phyloP scores from a whole-genome alignment of 2,888 invertebrate species.

The Dysmachus trigonus region DNA sequence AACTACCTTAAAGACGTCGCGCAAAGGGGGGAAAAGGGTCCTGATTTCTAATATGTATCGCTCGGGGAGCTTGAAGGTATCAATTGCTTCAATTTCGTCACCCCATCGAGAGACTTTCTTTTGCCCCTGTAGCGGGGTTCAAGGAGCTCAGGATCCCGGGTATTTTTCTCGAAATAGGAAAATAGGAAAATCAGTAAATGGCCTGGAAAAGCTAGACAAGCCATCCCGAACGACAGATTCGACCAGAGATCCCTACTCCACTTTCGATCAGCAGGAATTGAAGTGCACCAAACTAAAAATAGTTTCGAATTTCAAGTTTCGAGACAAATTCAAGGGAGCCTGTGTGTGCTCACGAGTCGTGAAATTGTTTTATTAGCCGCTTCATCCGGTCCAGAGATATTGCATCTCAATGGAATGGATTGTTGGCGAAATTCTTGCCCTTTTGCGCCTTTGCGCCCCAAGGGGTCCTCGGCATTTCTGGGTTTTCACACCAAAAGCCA shows the following conservation, averaged over 20 bases:
- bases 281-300: constrained; percentile 20
- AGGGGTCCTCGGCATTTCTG: background rate
- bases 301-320: constrained; percentile 12
- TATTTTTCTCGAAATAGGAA: constrained; percentile 18
- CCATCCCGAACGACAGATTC: background rate
- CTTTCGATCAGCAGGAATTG: constrained; percentile 2
- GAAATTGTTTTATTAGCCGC: constrained; percentile 34
- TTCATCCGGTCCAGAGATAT: constrained; percentile 2
- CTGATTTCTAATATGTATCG: constrained; percentile 7
- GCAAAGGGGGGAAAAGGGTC: background rate
- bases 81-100: constrained; percentile 19
- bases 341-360: constrained; percentile 18
- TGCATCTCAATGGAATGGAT: background rate
- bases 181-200: constrained; percentile 38
- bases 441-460: background rate
- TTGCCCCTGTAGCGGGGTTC: background rate
- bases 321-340: background rate
- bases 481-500: background rate
- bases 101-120: background rate
- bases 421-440: background rate
- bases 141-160: background rate
- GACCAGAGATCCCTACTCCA: background rate
- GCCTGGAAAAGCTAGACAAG: constrained; percentile 39
- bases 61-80: background rate
- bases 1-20: constrained; percentile 5